Conservation (phyloP, 2,113 vertebrate genomes). For the Vombatus ursinus region DNA sequence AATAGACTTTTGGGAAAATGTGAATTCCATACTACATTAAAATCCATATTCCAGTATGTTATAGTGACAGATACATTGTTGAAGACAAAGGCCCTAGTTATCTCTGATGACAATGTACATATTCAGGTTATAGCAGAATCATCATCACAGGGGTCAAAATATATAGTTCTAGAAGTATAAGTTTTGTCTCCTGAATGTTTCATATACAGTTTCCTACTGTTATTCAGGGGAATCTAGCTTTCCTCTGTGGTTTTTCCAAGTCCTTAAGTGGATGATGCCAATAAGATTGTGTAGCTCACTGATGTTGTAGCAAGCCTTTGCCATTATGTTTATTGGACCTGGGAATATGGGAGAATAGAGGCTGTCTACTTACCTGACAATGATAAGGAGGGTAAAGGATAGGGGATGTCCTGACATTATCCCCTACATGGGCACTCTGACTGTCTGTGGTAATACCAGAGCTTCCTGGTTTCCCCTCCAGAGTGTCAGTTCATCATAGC, state of each 20-base stretch:
- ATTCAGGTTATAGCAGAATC: neutral
- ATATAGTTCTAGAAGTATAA: neutral
- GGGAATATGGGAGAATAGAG: neutral
- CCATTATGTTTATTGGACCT: neutral
- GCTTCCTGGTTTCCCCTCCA: too few relatives aligned
- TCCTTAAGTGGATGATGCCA: neutral
- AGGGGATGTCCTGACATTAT: neutral
- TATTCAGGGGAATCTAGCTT: neutral
- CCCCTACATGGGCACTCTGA: accelerated
- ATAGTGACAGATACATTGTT: neutral
- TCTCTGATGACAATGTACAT: neutral
- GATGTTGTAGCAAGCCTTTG: neutral
- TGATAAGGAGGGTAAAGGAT: neutral
- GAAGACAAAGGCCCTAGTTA: neutral
- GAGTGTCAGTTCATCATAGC: accelerated
- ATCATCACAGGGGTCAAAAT: neutral
- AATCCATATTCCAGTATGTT: neutral
- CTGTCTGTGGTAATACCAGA: neutral
- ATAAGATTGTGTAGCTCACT: neutral
- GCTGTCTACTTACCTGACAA: neutral
- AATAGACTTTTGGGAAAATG: neutral
- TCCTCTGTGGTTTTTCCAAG: neutral
- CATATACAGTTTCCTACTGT: neutral
- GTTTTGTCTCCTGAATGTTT: neutral
- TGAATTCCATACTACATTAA: neutral